A percentile compares a stretch with the other conserved stretches of the same genome.
These are phyloP conservation scores for Gasteruption jaculator DNA, from an alignment of 2,888 invertebrate genomes.

Conservation along the genomic window DNA sequence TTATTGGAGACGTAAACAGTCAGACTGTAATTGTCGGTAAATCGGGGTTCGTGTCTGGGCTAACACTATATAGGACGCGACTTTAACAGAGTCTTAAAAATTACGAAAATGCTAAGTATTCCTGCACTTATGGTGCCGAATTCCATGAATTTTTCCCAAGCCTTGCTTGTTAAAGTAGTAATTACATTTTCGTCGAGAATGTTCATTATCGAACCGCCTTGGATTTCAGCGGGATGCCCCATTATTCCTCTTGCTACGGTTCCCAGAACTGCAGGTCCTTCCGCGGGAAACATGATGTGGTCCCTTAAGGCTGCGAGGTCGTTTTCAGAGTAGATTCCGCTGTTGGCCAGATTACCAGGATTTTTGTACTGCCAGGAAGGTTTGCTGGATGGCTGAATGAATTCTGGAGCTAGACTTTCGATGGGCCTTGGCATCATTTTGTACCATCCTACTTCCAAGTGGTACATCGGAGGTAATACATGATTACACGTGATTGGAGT, in stretches of 20 bases:
- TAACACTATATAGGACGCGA: too few species aligned
- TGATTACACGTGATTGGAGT: background rate
- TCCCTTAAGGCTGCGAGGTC: background rate
- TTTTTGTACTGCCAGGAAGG: background rate
- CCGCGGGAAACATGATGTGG: background rate
- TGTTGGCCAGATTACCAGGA: background rate
- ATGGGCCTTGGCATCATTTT: background rate
- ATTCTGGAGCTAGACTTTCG: background rate
- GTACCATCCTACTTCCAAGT: background rate
- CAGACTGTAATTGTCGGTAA: too few species aligned
- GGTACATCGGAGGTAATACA: background rate
- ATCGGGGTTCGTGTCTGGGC: too few species aligned
- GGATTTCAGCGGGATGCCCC: too few species aligned
- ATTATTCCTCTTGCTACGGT: too few species aligned
- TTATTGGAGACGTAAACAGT: too few species aligned
- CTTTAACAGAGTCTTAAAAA: too few species aligned
- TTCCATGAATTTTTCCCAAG: background rate
- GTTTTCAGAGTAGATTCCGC: background rate
- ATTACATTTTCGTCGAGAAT: too few species aligned
- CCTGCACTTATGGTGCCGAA: slow-evolving; percentile 3
- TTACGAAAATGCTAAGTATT: background rate
- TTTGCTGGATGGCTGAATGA: background rate
- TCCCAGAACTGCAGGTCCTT: too few species aligned
- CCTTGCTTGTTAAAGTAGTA: too few species aligned
- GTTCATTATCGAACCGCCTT: too few species aligned